These are phyloP conservation scores for Orientallactaga sibirica DNA, from an alignment of 2,797 vertebrate species.

Conservation along the genomic window DNA sequence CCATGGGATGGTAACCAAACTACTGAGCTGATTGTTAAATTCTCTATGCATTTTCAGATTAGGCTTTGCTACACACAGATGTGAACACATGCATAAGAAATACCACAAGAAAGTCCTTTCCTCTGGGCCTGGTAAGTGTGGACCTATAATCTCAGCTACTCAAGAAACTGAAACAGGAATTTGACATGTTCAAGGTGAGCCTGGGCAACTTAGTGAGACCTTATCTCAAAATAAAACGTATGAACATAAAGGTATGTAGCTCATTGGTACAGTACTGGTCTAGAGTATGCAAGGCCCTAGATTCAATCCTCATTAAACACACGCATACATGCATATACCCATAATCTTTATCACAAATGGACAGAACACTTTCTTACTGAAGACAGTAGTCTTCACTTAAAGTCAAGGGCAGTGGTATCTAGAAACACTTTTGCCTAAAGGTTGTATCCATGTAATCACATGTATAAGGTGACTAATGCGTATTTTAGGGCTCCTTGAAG, in stretches of 20 bases:
- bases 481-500: neutral
- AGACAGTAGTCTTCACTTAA: neutral
- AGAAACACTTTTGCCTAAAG: neutral
- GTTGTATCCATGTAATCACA: neutral
- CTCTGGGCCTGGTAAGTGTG: neutral
- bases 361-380: neutral
- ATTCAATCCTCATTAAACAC: neutral
- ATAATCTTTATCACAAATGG: neutral
- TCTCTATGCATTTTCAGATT: neutral
- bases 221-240: neutral
- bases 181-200: neutral
- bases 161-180: neutral
- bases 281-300: neutral
- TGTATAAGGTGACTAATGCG: neutral
- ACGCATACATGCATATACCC: rapidly evolving
- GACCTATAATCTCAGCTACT: neutral
- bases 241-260: neutral
- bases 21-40: neutral
- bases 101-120: neutral
- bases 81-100: rapidly evolving
- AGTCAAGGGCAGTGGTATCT: neutral
- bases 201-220: neutral
- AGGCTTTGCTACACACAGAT: neutral
- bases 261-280: neutral
- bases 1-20: neutral